Conservation (phyloP, 1,140 invertebrate genomes). For the Thalassaphorura encarpata region DNA sequence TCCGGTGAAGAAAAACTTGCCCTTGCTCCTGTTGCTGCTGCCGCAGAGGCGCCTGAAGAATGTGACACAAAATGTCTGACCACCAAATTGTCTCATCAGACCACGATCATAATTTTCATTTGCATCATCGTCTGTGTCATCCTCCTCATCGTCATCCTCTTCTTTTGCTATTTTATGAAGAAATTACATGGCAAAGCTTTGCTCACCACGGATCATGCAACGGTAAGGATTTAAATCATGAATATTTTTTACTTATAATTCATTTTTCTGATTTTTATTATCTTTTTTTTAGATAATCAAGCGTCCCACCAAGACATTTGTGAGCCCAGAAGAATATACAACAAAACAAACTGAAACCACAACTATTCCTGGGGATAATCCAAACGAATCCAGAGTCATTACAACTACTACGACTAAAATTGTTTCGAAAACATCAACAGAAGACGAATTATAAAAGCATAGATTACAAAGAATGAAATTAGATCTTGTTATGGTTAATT, state of each 20-base stretch:
- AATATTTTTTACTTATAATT: not conserved
- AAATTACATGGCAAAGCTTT: conserved; percentile 8
- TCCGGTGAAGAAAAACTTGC: too few species aligned
- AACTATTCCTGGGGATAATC: not conserved
- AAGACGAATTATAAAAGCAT: too few species aligned
- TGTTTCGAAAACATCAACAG: too few species aligned
- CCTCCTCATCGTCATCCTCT: conserved; percentile 2
- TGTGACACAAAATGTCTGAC: not conserved
- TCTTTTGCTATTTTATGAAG: conserved; percentile 9
- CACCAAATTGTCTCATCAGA: conserved; percentile 1
- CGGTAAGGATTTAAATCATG: not conserved
- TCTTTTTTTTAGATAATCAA: too few species aligned
- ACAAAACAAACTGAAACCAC: not conserved
- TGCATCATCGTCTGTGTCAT: not conserved
- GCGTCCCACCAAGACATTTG: too few species aligned
- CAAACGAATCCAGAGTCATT: not conserved
- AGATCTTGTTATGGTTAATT: too few species aligned
- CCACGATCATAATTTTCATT: not conserved
- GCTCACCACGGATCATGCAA: conserved; percentile 1
- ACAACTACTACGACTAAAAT: not conserved
- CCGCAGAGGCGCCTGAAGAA: not conserved
- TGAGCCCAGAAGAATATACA: too few species aligned
- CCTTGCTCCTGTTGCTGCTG: not conserved
- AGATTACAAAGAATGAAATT: too few species aligned
- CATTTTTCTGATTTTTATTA: too few species aligned